These are phyloP conservation scores for Cheilosia pagana DNA, from an alignment of 2,888 invertebrate species.

Conservation along the genomic window DNA sequence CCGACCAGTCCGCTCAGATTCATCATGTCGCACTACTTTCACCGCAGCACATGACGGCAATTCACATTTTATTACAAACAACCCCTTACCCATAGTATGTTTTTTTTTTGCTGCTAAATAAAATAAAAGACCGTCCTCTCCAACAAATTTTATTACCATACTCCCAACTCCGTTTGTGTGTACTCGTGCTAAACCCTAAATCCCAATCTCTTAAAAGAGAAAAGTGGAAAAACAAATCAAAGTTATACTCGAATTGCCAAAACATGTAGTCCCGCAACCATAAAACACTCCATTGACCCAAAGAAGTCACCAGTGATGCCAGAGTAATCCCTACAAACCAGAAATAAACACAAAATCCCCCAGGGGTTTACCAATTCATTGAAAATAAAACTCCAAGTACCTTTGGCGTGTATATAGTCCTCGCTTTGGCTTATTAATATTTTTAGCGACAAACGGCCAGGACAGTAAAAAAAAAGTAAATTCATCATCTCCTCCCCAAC, in stretches of 20 bases:
- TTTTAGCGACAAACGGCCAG: slow-evolving; percentile 67
- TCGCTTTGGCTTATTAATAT: slow-evolving; percentile 55
- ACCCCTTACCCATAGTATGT: too few relatives aligned
- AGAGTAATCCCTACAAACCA: slow-evolving; percentile 10
- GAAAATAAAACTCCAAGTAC: slow-evolving; percentile 62
- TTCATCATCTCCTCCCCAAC: slow-evolving; percentile 50
- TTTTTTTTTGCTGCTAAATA: too few relatives aligned
- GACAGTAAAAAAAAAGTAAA: slow-evolving; percentile 62
- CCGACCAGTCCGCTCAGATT: too few relatives aligned
- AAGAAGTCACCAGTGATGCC: slow-evolving; percentile 2
- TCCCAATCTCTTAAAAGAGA: slow-evolving; percentile 27
- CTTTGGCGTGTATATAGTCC: not conserved
- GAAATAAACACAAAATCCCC: slow-evolving; percentile 49
- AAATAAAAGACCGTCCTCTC: too few relatives aligned
- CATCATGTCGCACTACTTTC: too few relatives aligned
- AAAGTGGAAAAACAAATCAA: slow-evolving; percentile 34
- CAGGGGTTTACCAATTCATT: slow-evolving; percentile 64
- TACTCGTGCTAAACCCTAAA: slow-evolving; percentile 15
- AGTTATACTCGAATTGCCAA: slow-evolving; percentile 25
- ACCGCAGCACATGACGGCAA: too few relatives aligned
- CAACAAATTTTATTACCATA: too few relatives aligned
- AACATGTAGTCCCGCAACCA: slow-evolving; percentile 20
- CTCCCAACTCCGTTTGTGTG: too few relatives aligned
- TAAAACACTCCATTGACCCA: slow-evolving; percentile 17
- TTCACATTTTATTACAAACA: too few relatives aligned